Conservation (phyloP, 2,113 vertebrate genomes). For the Callorhinus ursinus region DNA sequence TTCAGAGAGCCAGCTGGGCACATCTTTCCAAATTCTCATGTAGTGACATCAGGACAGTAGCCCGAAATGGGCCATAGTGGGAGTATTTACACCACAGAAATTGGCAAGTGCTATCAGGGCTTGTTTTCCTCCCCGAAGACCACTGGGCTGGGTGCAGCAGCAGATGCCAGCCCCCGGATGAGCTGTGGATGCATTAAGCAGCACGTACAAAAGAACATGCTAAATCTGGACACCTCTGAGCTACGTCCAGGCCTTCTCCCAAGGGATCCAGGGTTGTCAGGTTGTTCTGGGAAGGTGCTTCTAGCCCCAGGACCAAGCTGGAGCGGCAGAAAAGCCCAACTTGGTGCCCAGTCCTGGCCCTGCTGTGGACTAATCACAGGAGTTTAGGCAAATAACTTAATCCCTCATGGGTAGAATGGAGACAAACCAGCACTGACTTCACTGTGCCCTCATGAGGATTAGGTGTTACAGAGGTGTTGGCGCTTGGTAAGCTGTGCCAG, state of each 20-base stretch:
- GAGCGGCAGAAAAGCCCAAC: background rate
- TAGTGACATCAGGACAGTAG: background rate
- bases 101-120: background rate
- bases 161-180: fast-evolving
- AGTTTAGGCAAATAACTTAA: background rate
- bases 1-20: background rate
- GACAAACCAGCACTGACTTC: background rate
- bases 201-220: background rate
- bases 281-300: background rate
- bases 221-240: background rate
- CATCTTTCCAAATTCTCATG: background rate
- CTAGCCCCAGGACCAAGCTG: background rate
- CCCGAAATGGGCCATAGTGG: background rate
- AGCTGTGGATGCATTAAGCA: no score
- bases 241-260: background rate
- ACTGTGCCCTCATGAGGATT: background rate
- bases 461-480: background rate
- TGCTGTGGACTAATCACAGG: background rate
- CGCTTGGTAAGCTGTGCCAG: background rate
- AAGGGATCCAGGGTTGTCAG: background rate
- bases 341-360: background rate
- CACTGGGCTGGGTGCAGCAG: background rate
- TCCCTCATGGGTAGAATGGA: background rate
- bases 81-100: background rate
- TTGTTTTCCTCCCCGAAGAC: background rate